Evolutionary conservation across 2,113 vertebrate genomes (phyloP).

Genomic region (Macquaria australasica): DNA sequence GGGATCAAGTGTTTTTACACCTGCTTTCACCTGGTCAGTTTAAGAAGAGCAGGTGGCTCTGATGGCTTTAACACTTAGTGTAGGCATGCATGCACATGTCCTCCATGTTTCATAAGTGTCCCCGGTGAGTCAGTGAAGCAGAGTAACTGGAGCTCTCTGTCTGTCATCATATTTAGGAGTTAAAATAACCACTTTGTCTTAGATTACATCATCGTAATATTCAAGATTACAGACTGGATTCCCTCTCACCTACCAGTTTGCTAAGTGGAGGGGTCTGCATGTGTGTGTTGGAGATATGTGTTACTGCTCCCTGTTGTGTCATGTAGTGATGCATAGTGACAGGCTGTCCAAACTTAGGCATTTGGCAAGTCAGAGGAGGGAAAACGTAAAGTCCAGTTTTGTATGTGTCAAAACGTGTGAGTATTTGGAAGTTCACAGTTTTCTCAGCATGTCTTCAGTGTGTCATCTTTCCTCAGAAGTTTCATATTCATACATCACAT

Average conservation of each 20-base stretch:
- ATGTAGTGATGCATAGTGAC: slow-evolving; percentile 10
- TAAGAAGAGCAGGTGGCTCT: not conserved
- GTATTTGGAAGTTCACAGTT: not conserved
- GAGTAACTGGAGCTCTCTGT: not conserved
- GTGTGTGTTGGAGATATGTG: slow-evolving; percentile 13
- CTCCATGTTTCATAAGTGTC: slow-evolving; percentile 9
- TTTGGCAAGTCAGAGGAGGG: not conserved
- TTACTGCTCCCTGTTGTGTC: not conserved
- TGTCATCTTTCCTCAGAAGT: not conserved
- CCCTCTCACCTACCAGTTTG: not conserved
- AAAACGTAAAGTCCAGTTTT: not conserved
- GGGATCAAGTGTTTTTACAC: not conserved
- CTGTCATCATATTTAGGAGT: slow-evolving; percentile 11
- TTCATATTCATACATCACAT: not conserved
- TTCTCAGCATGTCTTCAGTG: not conserved
- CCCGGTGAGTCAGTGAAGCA: not conserved
- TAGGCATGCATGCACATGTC: not conserved
- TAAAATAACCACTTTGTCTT: slow-evolving; percentile 43
- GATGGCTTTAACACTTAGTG: not conserved
- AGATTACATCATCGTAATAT: slow-evolving; percentile 26
- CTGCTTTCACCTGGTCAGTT: not conserved
- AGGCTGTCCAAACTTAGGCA: not conserved
- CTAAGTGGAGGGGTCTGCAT: slow-evolving; percentile 20
- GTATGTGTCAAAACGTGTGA: not conserved
- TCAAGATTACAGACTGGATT: slow-evolving; percentile 25